These are phyloP conservation scores for Brachypteracias leptosomus DNA, from an alignment of 2,113 vertebrate species.

Conservation along the genomic window DNA sequence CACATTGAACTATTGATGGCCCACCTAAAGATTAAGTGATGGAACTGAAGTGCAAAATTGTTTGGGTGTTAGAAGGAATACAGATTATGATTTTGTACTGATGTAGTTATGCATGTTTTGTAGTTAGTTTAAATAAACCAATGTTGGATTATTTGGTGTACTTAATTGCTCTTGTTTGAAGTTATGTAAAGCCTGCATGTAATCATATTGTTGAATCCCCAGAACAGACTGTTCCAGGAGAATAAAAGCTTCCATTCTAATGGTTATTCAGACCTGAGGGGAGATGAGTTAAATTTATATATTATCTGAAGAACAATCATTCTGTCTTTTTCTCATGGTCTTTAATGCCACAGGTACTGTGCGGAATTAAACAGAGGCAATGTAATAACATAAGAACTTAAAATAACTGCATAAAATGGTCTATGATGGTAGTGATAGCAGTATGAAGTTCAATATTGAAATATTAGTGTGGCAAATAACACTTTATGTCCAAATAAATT, in stretches of 20 bases:
- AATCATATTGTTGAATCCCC: background rate
- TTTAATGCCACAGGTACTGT: background rate
- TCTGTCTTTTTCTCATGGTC: background rate
- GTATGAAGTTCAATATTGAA: slow-evolving; percentile 65
- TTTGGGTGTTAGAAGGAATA: background rate
- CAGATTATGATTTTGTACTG: background rate
- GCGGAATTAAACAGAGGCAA: background rate
- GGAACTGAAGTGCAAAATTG: background rate
- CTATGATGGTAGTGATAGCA: background rate
- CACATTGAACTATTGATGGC: background rate
- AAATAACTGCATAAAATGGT: background rate
- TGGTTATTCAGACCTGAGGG: background rate
- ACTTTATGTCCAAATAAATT: slow-evolving; percentile 66
- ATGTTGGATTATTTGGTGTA: background rate
- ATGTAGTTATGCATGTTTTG: background rate
- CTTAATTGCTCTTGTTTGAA: background rate
- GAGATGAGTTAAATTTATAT: background rate
- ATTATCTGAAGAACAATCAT: background rate
- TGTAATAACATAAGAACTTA: background rate
- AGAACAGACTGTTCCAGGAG: background rate
- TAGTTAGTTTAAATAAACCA: background rate
- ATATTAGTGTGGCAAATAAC: slow-evolving; percentile 68
- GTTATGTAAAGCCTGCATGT: background rate
- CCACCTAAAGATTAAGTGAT: background rate
- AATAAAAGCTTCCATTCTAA: background rate